Conservation (phyloP, 1,140 invertebrate species). For the Palaemon carinicauda region DNA sequence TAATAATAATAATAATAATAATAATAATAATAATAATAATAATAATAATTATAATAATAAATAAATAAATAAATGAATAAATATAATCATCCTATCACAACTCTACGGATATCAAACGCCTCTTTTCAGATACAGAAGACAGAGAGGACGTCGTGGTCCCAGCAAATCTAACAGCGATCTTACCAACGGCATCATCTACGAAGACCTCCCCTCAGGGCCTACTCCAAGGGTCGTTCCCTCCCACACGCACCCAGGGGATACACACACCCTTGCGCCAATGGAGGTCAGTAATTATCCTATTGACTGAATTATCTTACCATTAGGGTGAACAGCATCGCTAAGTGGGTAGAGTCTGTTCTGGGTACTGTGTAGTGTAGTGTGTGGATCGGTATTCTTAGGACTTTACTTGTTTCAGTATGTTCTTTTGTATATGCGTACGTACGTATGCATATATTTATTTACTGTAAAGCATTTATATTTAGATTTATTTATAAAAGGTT, state of each 20-base stretch:
- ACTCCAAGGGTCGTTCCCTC: conserved; percentile 37
- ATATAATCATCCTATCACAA: too few relatives aligned
- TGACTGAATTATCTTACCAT: neutral
- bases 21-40: too few relatives aligned
- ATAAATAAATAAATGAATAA: too few relatives aligned
- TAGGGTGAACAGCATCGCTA: neutral
- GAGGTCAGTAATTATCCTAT: conserved; percentile 20
- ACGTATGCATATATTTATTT: neutral
- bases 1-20: too few relatives aligned
- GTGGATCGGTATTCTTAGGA: too few relatives aligned
- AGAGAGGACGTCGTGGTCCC: conserved; percentile 30
- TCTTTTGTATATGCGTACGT: too few relatives aligned
- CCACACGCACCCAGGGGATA: conserved; percentile 36
- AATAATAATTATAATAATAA: too few relatives aligned
- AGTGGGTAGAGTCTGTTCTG: neutral
- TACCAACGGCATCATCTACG: conserved; percentile 55
- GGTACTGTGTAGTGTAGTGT: neutral
- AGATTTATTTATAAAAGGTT: too few relatives aligned
- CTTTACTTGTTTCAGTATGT: too few relatives aligned
- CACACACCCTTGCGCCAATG: conserved; percentile 52
- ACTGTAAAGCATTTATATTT: neutral
- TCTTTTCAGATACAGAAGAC: conserved; percentile 41
- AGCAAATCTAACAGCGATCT: conserved; percentile 43
- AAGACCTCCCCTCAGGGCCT: conserved; percentile 50
- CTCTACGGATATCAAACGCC: too few relatives aligned